Base-by-base conservation (phyloP, 2,797 vertebrate species). In the Sebastes baramenuke region DNA sequence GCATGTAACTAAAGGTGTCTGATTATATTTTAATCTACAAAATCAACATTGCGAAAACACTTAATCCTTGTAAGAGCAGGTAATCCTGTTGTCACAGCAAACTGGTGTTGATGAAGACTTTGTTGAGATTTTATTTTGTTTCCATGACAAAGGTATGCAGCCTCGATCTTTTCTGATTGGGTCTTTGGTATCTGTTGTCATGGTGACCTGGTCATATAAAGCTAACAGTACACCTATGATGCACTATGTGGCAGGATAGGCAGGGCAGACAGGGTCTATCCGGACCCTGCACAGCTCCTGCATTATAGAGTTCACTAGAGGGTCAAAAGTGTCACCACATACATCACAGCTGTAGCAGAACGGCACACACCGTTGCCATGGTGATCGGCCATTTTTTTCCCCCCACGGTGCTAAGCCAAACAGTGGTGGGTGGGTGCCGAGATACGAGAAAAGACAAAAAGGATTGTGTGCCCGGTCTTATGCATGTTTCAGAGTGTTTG, bases 261-360 rank as follows among this genome's bases (percentile, higher is more conserved):
- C 80, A 81, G 62, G 56, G 71, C 75, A 68, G 65, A 66, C 58
- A 5, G 38, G 72, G 67, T 84, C 83, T 72, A 83, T 87, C 81
- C 8, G 27, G 81, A 85, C 76, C 52, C 81, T 80, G 85, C 80
- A 79, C 68, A 46, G 79, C 87, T 87, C 85, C 83, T 87, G 84
- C 90, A 90, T 91, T 88, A 80, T 42, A 67, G 92, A 93, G 94
- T 95, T 95, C 94, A 95, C 75, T 78, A 74, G 74, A 73, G 91
- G 94, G 94, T 95, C 94, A 94, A 90, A 92, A 92, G 91, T 94
- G 94, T 93, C 91, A 94, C 91, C 91, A 92, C 93, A 94, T 95
- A 95, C 92, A 95, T 95, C 95, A 95, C 95, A 92, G 94, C 92
- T 94, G 93, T 93, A 92, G 94, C 90, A 92, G 94, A 94, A 93